These are phyloP conservation scores for Xanthostigma xanthostigma DNA, from an alignment of 2,888 invertebrate genomes.

Conservation along the genomic window DNA sequence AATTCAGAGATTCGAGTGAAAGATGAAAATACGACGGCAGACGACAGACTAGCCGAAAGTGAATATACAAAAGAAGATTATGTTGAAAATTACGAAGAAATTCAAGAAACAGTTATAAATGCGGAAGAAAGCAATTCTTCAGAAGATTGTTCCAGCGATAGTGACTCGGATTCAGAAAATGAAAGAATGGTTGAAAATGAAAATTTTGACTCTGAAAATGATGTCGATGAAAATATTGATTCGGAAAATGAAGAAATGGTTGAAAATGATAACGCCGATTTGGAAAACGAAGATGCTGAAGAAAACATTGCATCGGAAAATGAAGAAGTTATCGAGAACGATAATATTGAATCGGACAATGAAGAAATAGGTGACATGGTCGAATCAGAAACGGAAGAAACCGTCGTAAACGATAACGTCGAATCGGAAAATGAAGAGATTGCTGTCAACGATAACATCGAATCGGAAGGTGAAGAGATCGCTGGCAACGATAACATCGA, in stretches of 20 bases:
- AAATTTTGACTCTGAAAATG: background rate
- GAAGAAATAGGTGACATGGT: background rate
- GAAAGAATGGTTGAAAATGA: background rate
- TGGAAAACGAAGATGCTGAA: slow-evolving; percentile 15
- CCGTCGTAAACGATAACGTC: background rate
- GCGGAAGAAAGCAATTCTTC: background rate
- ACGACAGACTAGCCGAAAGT: background rate
- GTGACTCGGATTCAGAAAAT: background rate
- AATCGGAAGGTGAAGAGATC: background rate
- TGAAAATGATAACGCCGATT: slow-evolving; percentile 11
- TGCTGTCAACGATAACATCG: background rate
- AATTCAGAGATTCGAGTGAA: background rate
- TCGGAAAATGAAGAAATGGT: slow-evolving; percentile 2
- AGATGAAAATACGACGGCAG: background rate
- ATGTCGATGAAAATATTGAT: background rate
- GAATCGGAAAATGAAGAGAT: background rate
- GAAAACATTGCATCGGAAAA: slow-evolving; percentile 24
- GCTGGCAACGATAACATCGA: background rate
- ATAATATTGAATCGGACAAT: slow-evolving; percentile 3
- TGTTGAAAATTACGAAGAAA: background rate
- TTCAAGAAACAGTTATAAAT: background rate
- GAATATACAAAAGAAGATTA: background rate
- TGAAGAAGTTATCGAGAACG: slow-evolving; percentile 16
- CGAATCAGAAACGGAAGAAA: background rate
- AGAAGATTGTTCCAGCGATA: background rate